Percentiles rank a stretch among this genome's conserved stretches.
These are phyloP conservation scores for Kryptolebias marmoratus DNA, from an alignment of 2,113 vertebrate species.

Conservation along the genomic window DNA sequence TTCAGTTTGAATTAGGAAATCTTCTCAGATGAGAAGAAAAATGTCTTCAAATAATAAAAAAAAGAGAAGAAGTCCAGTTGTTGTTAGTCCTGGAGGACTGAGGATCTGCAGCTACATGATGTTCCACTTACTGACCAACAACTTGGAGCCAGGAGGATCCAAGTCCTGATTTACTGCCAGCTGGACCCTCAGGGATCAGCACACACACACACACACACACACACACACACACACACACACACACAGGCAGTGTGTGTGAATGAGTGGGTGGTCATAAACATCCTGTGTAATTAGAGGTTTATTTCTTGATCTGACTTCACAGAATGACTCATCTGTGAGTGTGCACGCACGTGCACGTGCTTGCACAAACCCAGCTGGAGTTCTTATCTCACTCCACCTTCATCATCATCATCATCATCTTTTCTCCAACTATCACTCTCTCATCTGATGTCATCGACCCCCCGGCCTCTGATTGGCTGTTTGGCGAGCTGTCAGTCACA, in stretches of 20 bases:
- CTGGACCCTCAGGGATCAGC: neutral
- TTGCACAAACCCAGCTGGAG: conserved; percentile 16
- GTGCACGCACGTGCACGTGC: conserved; percentile 15
- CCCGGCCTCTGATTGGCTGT: conserved; percentile 11
- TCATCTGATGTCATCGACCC: conserved; percentile 1
- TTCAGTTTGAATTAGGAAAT: too few species aligned
- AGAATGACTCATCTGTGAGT: conserved; percentile 28
- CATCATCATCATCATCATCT: conserved; percentile 8
- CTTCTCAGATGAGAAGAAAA: too few species aligned
- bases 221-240: conserved; percentile 1
- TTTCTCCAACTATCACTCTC: neutral
- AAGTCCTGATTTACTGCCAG: conserved; percentile 3
- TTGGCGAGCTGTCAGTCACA: neutral
- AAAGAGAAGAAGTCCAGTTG: neutral
- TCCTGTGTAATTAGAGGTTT: conserved; percentile 44
- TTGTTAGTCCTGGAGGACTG: neutral
- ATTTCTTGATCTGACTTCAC: conserved; percentile 37
- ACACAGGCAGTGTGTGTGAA: neutral
- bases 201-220: neutral
- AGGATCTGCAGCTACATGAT: neutral
- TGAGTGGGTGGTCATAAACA: conserved; percentile 23
- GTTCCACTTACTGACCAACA: neutral
- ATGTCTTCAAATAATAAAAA: too few species aligned
- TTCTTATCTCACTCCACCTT: conserved; percentile 24
- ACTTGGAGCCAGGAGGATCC: neutral